These are phyloP conservation scores for Budorcas taxicolor DNA, from an alignment of 2,113 vertebrate species.

Conservation along the genomic window DNA sequence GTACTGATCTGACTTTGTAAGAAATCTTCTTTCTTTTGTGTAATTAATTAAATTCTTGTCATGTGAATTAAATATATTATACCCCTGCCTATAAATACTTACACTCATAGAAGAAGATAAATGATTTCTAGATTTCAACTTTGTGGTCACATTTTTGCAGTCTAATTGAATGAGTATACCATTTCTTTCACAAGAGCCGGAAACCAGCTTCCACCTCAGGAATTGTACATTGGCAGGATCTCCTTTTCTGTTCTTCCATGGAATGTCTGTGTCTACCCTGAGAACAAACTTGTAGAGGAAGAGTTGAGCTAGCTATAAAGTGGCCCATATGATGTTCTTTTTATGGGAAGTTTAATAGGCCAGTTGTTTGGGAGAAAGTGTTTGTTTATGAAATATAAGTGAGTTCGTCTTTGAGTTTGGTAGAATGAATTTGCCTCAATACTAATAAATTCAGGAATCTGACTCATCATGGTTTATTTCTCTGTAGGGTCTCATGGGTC, in stretches of 20 bases:
- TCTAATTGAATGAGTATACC: background rate
- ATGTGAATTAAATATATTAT: background rate
- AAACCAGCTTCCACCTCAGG: background rate
- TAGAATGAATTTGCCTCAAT: background rate
- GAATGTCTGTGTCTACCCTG: background rate
- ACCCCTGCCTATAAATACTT: background rate
- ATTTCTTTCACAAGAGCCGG: background rate
- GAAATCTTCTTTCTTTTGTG: background rate
- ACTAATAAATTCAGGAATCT: background rate
- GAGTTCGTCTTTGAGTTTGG: background rate
- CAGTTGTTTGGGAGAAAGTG: background rate
- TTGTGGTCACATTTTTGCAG: background rate
- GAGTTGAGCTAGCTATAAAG: background rate
- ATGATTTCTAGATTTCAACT: background rate
- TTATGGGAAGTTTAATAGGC: background rate
- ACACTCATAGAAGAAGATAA: background rate
- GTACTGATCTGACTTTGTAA: background rate
- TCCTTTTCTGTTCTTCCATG: background rate
- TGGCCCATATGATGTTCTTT: background rate
- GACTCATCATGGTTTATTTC: conserved; percentile 40
- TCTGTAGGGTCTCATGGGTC: conserved; percentile 92
- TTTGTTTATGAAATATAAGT: conserved; percentile 22
- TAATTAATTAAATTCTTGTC: background rate
- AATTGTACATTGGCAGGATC: background rate
- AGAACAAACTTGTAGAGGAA: background rate